These are phyloP conservation scores for Tamandua tetradactyla DNA, from an alignment of 2,797 vertebrate species.

Conservation along the genomic window DNA sequence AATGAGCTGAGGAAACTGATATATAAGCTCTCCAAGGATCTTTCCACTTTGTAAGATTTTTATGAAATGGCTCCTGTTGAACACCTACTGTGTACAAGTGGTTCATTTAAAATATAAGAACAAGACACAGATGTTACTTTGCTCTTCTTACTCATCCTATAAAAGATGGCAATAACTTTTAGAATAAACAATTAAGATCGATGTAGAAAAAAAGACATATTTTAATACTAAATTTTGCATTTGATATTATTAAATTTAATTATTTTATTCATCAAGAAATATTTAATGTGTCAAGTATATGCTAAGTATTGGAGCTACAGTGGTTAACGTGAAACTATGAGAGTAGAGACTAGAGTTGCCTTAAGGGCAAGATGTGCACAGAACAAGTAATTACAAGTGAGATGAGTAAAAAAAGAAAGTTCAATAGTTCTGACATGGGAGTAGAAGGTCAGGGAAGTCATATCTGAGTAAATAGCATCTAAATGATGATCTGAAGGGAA, in stretches of 20 bases:
- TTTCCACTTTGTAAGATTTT: neutral
- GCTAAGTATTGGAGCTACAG: neutral
- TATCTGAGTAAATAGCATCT: neutral
- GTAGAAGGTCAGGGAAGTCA: neutral
- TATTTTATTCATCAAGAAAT: slow-evolving; percentile 15
- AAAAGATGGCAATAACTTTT: neutral
- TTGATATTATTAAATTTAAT: slow-evolving; percentile 1
- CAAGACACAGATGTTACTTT: neutral
- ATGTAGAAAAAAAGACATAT: slow-evolving; percentile 22
- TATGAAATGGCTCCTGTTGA: slow-evolving; percentile 14
- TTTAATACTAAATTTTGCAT: neutral
- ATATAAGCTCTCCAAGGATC: slow-evolving; percentile 24
- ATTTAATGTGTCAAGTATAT: neutral
- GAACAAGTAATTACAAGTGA: neutral
- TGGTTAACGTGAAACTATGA: neutral
- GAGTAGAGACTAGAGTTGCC: slow-evolving; percentile 28
- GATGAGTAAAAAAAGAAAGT: slow-evolving; percentile 11
- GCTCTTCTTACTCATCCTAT: neutral
- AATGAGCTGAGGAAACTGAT: slow-evolving; percentile 41
- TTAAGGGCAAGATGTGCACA: neutral
- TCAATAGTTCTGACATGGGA: neutral
- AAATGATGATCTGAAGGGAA: neutral
- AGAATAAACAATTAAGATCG: slow-evolving; percentile 26
- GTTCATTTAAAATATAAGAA: slow-evolving; percentile 28
- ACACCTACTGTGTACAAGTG: neutral